Base-by-base conservation (phyloP, 2,113 vertebrate species). In the Oreochromis niloticus region DNA sequence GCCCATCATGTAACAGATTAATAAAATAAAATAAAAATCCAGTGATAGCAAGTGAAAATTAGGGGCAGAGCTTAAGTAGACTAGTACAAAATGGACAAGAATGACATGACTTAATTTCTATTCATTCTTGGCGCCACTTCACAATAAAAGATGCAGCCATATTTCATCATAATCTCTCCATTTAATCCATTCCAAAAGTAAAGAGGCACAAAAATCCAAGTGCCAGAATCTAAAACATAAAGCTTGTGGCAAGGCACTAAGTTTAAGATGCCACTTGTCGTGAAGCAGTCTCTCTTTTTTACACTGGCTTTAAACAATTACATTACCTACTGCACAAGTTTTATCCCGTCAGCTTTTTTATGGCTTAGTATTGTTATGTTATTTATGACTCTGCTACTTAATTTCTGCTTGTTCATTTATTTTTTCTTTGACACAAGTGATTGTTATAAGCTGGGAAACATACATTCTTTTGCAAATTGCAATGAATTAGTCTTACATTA, bases 211-310 rank as follows among this genome's bases (percentile, higher is more conserved):
- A 50, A 48, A 71, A 88, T 88, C 75, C 46, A 91, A 92, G 93
- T 95, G 94, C 95, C 94, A 85, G 88, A 55, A 85, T 90, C 81
- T 85, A 83, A 86, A 85, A 90, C 86, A 87, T 93, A 94, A 95
- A 95, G 93, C 93, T 94, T 82, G 92, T 95, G 95, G 94, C 94
- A 96, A 96, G 95, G 95, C 95, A 96, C 95, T 93, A 91, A 86
- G 92, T 95, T 93, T 73, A 92, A 94, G 86, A 93, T 93, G 94
- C 94, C 95, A 93, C 91, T 93, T 91, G 91, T 86, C 86, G 66
- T 92, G 43, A 85, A 93, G 46, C 75, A 73, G 83, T 90, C 32
- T 88, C 78, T 92, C 50, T 86, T 84, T 89, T 81, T 93, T 89
- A 91, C 81, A 87, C 86, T 88, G 85, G 90, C 85, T 91, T 94